A percentile compares a stretch with the other conserved stretches of the same genome.
phyloP scores from a whole-genome alignment of 2,113 vertebrate species.

The Oostethus manadensis region DNA sequence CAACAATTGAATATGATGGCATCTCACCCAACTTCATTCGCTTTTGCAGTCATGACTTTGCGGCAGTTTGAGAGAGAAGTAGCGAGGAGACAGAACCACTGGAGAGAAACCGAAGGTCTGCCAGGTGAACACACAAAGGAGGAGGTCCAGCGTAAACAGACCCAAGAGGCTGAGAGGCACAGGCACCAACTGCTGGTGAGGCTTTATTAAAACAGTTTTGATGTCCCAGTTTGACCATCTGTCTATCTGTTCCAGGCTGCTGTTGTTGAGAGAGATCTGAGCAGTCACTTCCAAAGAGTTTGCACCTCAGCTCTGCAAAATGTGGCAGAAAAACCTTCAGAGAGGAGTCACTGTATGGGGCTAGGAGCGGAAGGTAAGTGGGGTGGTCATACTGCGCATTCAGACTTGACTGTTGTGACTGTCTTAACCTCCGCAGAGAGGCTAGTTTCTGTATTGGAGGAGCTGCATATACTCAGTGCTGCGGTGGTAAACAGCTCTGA shows the following conservation, averaged over 20 bases:
- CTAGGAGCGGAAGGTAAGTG: constrained; percentile 39
- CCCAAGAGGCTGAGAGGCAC: constrained; percentile 48
- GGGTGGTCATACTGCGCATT: background rate
- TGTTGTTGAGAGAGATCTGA: constrained; percentile 36
- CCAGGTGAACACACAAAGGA: constrained; percentile 35
- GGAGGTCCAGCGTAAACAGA: constrained; percentile 46
- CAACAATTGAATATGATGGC: background rate
- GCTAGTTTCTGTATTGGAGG: constrained; percentile 62
- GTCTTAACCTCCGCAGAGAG: constrained; percentile 50
- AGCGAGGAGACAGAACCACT: constrained; percentile 47
- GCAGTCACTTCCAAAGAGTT: constrained; percentile 36
- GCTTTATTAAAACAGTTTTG: constrained; percentile 1
- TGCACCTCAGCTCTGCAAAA: constrained; percentile 27
- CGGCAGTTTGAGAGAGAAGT: constrained; percentile 64
- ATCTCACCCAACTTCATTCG: background rate
- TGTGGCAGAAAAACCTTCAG: constrained; percentile 17
- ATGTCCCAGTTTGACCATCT: constrained; percentile 5
- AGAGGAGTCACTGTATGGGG: constrained; percentile 10
- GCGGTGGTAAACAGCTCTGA: constrained; percentile 68
- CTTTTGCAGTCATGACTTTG: constrained; percentile 65
- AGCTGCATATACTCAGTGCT: constrained; percentile 67
- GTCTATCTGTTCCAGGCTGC: constrained; percentile 51
- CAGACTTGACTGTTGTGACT: constrained; percentile 21
- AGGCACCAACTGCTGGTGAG: constrained; percentile 49
- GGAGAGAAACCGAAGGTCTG: constrained; percentile 31